Evolutionary conservation across 2,888 invertebrate genomes (phyloP).

Genomic region (Drosophila maculinotata): DNA sequence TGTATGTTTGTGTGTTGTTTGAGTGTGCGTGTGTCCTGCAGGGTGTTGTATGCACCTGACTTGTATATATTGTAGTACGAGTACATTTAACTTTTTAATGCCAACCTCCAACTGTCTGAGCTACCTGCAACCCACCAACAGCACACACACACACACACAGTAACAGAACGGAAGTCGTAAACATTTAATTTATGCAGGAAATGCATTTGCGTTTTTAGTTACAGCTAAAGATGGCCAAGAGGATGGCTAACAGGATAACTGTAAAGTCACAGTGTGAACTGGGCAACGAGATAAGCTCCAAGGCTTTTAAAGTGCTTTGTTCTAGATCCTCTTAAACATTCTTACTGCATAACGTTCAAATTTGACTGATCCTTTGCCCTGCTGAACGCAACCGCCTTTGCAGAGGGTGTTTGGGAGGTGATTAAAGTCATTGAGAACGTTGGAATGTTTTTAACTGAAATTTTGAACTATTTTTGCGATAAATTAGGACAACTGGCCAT

Average conservation of each 20-base stretch:
- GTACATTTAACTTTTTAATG: constrained; percentile 72
- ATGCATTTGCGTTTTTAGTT: constrained; percentile 74
- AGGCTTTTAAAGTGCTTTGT: not conserved
- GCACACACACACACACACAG: constrained; percentile 3
- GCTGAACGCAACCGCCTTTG: too few relatives aligned
- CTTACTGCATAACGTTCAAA: not conserved
- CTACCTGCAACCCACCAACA: constrained; percentile 31
- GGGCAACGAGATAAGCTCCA: not conserved
- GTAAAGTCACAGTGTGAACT: constrained; percentile 12
- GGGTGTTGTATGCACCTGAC: constrained; percentile 40
- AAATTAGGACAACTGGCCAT: too few relatives aligned
- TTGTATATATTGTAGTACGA: constrained; percentile 16
- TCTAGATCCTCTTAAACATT: too few relatives aligned
- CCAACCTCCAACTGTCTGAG: constrained; percentile 38
- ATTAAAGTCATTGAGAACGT: too few relatives aligned
- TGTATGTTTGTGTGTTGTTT: constrained; percentile 3
- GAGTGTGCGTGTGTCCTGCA: constrained; percentile 18
- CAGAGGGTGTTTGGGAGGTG: too few relatives aligned
- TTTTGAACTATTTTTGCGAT: too few relatives aligned
- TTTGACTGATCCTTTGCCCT: not conserved
- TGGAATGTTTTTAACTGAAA: too few relatives aligned
- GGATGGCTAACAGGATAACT: constrained; percentile 34
- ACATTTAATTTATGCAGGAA: constrained; percentile 77
- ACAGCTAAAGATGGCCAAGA: constrained; percentile 61
- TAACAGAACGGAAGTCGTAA: constrained; percentile 69